Percentiles rank a stretch among this genome's conserved stretches.
Evolutionary conservation across 2,888 invertebrate genomes (phyloP).

Genomic region (Melanostoma scalare): DNA sequence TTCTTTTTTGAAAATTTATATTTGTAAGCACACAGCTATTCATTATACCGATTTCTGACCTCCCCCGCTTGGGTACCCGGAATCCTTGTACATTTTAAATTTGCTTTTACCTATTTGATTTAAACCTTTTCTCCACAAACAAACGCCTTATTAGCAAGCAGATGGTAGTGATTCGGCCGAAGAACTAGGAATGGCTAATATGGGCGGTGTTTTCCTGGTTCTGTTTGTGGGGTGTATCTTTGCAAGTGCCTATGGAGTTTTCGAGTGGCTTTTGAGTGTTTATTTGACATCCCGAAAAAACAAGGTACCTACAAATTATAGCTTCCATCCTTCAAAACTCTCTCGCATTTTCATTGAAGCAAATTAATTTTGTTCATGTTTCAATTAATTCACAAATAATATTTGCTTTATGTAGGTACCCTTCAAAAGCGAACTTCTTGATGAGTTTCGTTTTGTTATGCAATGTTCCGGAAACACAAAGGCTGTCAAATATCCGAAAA

Average conservation of each 20-base stretch:
- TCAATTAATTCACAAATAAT: too few species aligned
- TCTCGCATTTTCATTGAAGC: too few species aligned
- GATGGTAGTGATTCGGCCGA: constrained; percentile 81
- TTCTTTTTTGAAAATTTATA: constrained; percentile 4
- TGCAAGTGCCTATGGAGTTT: constrained; percentile 79
- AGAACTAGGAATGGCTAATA: constrained; percentile 85
- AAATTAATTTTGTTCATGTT: too few species aligned
- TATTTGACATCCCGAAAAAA: constrained; percentile 78
- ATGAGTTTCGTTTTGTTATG: constrained; percentile 88
- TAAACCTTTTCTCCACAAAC: constrained; percentile 45
- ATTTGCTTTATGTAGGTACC: too few species aligned
- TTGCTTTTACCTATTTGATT: constrained; percentile 61
- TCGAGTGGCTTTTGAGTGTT: constrained; percentile 79
- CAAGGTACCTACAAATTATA: constrained; percentile 79
- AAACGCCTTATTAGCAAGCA: constrained; percentile 72
- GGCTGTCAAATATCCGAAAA: constrained; percentile 84
- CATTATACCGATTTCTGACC: constrained; percentile 19
- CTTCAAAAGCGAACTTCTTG: constrained; percentile 85
- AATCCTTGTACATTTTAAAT: constrained; percentile 39
- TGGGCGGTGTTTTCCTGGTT: constrained; percentile 86
- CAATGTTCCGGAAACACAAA: constrained; percentile 88
- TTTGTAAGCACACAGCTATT: neutral
- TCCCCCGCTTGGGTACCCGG: constrained; percentile 48
- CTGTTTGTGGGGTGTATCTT: constrained; percentile 83
- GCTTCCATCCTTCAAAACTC: constrained; percentile 82